A percentile compares a stretch with the other conserved stretches of the same genome.
Evolutionary conservation across 2,797 vertebrate species (phyloP).

Genomic region (Phoeniculus purpureus): DNA sequence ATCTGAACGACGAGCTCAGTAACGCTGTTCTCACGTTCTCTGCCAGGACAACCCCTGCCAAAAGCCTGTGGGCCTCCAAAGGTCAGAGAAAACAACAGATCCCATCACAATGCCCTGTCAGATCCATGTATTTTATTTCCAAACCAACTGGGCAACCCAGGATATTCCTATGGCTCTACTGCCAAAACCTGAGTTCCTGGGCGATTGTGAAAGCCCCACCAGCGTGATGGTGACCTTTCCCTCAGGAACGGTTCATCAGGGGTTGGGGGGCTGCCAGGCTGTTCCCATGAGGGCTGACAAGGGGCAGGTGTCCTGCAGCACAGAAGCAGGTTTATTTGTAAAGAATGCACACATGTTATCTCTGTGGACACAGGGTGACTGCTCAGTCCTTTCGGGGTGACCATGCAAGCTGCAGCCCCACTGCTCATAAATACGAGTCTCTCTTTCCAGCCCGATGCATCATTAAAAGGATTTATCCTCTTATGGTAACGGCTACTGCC

Average conservation of each 20-base stretch:
- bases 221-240: not conserved
- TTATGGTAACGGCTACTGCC: not conserved
- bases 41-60: not conserved
- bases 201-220: not conserved
- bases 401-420: not conserved
- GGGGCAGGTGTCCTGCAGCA: not conserved
- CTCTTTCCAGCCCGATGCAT: not conserved
- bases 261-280: not conserved
- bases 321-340: not conserved
- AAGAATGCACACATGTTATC: fast-evolving
- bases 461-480: not conserved
- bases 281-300: not conserved
- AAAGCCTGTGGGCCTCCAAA: not conserved
- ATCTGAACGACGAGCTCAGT: not conserved
- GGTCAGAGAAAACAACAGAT: not conserved
- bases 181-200: not conserved
- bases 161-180: not conserved
- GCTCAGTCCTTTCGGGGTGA: not conserved
- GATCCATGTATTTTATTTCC: not conserved
- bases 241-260: not conserved
- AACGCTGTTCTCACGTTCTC: not conserved
- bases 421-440: not conserved
- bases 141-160: not conserved
- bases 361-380: not conserved
- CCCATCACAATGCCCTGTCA: not conserved